Evolutionary conservation across 1,140 invertebrate species (phyloP), one percentile per base, ranked within the genome.

Genomic region (Triops longicaudatus): DNA sequence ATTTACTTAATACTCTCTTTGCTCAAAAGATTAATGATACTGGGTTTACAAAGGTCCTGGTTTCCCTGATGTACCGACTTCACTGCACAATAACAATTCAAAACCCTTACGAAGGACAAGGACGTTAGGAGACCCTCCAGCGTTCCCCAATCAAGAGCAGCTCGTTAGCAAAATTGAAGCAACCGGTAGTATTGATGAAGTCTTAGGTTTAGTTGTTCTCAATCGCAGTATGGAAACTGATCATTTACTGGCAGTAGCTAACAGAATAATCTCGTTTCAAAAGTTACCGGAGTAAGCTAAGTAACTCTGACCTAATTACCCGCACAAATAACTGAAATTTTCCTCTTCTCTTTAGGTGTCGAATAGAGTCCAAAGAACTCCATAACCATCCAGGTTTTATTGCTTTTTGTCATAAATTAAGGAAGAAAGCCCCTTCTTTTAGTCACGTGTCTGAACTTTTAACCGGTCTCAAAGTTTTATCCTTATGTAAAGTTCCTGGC

Each of bases 401-500:
- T 6, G 50, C 50, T 6, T 63, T 63, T 14, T 63, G 50, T 17
- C 50, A 63, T 17, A 63, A 63, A 63, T 14, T 63, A 6, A 3
- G 50, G 3, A 63, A 63, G 50, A 63, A 63, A 63, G 50, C 50
- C 22, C 14, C 50, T 63, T 22, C 14, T 1, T 63, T 63, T 3
- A 14, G 50, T 63, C 50, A 63, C 50, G 50, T 63, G 50, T 63
- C 50, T 5, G 74, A 75, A 41, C 17, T 75, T 4, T 6, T 75
- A 14, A 75, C 26, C 37, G 22, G 37, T 31, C 74, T 75, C 4
- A 75, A 75, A 26, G 31, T n/a, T 41, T 7, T 75, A 10, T 22
- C 22, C 44, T 44, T 41, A 11, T 75, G 74, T 3, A 22, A 75
- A 17, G 74, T 75, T 22, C 74, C 74, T 10, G 37, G 74, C 74